A percentile compares a stretch with the other conserved stretches of the same genome.
Conservation (phyloP, 2,888 invertebrate species). For the Nomada lathburiana region DNA sequence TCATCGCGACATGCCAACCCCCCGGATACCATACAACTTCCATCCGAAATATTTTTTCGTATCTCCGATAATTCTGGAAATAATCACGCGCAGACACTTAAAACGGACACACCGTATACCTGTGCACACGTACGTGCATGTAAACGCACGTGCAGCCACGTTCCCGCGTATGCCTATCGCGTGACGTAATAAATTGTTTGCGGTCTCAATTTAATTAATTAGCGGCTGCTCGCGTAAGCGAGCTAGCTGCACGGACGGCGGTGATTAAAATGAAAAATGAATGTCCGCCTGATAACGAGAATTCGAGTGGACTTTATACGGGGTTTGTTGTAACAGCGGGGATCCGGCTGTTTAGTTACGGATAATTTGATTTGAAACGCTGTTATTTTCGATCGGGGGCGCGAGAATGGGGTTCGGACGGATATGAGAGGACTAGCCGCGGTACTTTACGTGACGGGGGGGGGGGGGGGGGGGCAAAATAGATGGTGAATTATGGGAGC, state of each 20-base stretch:
- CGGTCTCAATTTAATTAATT: slow-evolving; percentile 71
- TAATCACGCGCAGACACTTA: too few species aligned
- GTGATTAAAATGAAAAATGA: slow-evolving; percentile 65
- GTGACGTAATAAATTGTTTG: slow-evolving; percentile 68
- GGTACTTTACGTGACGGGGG: not conserved
- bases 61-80: too few species aligned
- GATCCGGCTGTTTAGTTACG: not conserved
- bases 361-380: slow-evolving; percentile 33
- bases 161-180: slow-evolving; percentile 43
- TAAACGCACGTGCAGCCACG: slow-evolving; percentile 30
- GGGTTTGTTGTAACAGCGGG: slow-evolving; percentile 32
- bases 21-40: too few species aligned
- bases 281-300: slow-evolving; percentile 54
- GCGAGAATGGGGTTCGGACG: not conserved
- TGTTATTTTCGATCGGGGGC: slow-evolving; percentile 28
- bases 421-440: not conserved
- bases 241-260: slow-evolving; percentile 9
- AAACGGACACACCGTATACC: too few species aligned
- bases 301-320: slow-evolving; percentile 52
- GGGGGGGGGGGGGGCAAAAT: not conserved
- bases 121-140: not conserved
- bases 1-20: too few species aligned
- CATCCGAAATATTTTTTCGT: too few species aligned
- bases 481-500: slow-evolving; percentile 27
- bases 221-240: slow-evolving; percentile 49